Percentiles rank a stretch among this genome's conserved stretches.
These are phyloP conservation scores for Paedocypris sp. DNA, from an alignment of 2,113 vertebrate species.

Conservation along the genomic window DNA sequence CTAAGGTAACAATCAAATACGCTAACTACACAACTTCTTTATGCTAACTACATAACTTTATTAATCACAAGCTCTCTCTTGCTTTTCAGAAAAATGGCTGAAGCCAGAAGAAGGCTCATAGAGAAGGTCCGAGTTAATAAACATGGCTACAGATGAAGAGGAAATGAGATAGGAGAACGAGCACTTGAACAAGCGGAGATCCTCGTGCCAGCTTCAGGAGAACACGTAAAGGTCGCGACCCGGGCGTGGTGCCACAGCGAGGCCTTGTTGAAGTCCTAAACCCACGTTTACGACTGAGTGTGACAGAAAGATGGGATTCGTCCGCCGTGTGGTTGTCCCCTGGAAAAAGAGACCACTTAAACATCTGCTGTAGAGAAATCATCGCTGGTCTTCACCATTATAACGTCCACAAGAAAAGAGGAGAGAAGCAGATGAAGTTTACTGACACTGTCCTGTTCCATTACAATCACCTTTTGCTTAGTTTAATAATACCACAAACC, in stretches of 20 bases:
- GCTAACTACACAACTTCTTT: too few relatives aligned
- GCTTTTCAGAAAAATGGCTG: constrained; percentile 23
- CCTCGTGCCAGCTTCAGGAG: constrained; percentile 29
- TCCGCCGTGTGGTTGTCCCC: too few relatives aligned
- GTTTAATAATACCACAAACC: too few relatives aligned
- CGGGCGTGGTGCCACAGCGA: constrained; percentile 18
- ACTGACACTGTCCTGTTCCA: too few relatives aligned
- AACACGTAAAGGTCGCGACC: constrained; percentile 18
- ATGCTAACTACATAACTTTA: too few relatives aligned
- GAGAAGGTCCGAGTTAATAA: background rate
- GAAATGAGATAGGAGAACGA: constrained; percentile 29
- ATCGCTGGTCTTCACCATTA: too few relatives aligned
- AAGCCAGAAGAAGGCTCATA: constrained; percentile 3
- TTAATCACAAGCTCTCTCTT: background rate
- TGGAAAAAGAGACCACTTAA: too few relatives aligned
- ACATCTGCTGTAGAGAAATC: too few relatives aligned
- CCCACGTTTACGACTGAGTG: background rate
- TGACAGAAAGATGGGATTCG: background rate
- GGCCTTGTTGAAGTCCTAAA: constrained; percentile 19
- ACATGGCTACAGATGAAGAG: constrained; percentile 29
- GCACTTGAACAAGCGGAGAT: constrained; percentile 49
- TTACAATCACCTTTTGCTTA: too few relatives aligned
- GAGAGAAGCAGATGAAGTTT: too few relatives aligned
- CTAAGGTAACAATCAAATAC: too few relatives aligned
- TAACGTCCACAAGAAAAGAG: too few relatives aligned